Evolutionary conservation across 2,888 invertebrate species (phyloP), one percentile per base, ranked within the genome.

Genomic region (Trissoscelio sp.): DNA sequence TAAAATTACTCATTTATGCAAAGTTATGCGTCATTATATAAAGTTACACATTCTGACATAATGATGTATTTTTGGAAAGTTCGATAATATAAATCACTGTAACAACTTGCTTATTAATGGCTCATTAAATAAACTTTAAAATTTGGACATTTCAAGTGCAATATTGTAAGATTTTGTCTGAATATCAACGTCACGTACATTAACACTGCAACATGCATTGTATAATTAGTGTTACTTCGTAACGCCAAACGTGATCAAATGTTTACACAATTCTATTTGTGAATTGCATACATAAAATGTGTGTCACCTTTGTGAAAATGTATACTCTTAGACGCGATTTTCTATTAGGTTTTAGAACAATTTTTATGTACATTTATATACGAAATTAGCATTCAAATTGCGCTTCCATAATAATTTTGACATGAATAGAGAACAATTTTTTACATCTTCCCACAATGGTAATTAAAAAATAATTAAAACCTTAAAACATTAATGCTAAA

Each of bases 181-280:
- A 31, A 42, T 28, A 16, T 22, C 9, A 37, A 22, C 31, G 16
- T 69, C 67, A 69, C 69, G 60, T 62, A 55, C 42, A 24, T 39
- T 11, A 24, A 51, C 31, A 37, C 39, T 24, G 42, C 66, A 66
- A 44, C 44, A 31, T 14, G 53, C 18, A 39, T 75, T 75, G 67
- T 67, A 75, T 60, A 75, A 75, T 75, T 67, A 57, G 46, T 34
- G 28, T 44, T 37, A 11, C 73, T 53, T 64, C 44, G 55, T 44
- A 64, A 42, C 12, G 7, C 31, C n/a, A 39, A 57, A 31, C 67
- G 44, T 60, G 51, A 60, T 67, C 57, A 77, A 77, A 77, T 9
- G 28, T 77, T 77, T 69, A 60, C 75, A 67, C 67, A 77, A 77
- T 60, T 60, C 34, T 31, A 42, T 48, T 67, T 51, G 75, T 44